Conservation (phyloP, 2,797 vertebrate species). For the Clarias platycephalus region DNA sequence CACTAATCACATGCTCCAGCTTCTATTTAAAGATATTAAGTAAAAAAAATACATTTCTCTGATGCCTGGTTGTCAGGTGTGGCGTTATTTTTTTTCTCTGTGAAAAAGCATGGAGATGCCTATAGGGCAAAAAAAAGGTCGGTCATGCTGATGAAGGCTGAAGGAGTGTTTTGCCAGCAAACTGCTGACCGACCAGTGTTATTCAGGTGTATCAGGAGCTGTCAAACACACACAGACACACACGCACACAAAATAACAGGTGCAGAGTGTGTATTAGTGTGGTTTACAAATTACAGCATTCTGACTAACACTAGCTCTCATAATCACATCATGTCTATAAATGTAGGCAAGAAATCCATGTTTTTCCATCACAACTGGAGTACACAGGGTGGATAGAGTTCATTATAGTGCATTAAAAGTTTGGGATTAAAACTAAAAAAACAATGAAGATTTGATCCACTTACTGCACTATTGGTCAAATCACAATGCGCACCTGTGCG, state of each 20-base stretch:
- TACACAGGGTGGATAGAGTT: no score
- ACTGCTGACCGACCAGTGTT: conserved; percentile 15
- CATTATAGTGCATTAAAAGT: no score
- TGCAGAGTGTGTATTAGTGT: neutral
- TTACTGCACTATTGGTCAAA: no score
- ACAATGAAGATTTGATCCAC: no score
- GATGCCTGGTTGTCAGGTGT: neutral
- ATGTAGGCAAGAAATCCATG: no score
- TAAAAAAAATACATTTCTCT: neutral
- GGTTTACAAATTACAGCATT: neutral
- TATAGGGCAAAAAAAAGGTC: neutral
- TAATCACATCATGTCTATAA: neutral
- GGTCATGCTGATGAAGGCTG: conserved; percentile 2
- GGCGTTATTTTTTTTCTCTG: neutral
- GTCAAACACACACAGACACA: neutral
- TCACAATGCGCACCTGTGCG: no score
- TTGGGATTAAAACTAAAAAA: no score
- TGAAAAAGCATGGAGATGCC: neutral
- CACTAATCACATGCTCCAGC: conserved; percentile 3
- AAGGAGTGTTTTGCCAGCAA: conserved; percentile 18
- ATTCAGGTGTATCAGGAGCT: conserved; percentile 14
- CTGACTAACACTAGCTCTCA: neutral
- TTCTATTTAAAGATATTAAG: neutral
- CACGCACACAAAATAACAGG: neutral
- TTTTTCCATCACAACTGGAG: no score